Evolutionary conservation across 2,797 vertebrate genomes (phyloP).

Genomic region (Sebastiscus tertius): DNA sequence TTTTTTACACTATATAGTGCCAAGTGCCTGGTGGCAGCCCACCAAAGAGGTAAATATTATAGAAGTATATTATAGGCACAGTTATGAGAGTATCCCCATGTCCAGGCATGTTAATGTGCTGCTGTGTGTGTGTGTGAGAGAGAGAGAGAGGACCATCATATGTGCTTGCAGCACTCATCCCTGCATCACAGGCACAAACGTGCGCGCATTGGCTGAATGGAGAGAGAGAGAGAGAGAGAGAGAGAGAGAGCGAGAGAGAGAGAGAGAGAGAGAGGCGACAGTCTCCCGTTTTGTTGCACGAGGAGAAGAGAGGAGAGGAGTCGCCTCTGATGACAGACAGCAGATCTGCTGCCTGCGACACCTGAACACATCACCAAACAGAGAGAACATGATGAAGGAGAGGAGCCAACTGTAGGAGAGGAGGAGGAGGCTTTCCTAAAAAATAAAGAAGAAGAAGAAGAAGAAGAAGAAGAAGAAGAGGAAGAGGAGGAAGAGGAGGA

Average conservation of each 20-base stretch:
- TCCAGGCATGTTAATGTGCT: no score
- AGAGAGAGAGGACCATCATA: background rate
- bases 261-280: background rate
- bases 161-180: no score
- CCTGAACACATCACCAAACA: slow-evolving; percentile 18
- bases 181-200: no score
- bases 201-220: no score
- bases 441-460: background rate
- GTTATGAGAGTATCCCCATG: no score
- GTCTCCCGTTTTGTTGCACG: slow-evolving; percentile 40
- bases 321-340: slow-evolving; percentile 42
- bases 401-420: slow-evolving; percentile 2
- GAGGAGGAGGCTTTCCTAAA: background rate
- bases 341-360: slow-evolving; percentile 36
- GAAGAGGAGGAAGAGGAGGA: background rate
- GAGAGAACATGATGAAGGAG: slow-evolving; percentile 1
- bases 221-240: background rate
- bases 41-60: no score
- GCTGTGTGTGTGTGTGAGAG: no score
- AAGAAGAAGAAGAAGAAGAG: background rate
- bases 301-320: slow-evolving; percentile 47
- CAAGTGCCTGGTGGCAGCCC: no score
- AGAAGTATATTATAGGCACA: no score
- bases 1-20: no score
- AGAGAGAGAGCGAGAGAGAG: background rate